A percentile compares a stretch with the other conserved stretches of the same genome.
Conservation (phyloP, 2,797 vertebrate genomes). For the Scomberomorus guttatus region DNA sequence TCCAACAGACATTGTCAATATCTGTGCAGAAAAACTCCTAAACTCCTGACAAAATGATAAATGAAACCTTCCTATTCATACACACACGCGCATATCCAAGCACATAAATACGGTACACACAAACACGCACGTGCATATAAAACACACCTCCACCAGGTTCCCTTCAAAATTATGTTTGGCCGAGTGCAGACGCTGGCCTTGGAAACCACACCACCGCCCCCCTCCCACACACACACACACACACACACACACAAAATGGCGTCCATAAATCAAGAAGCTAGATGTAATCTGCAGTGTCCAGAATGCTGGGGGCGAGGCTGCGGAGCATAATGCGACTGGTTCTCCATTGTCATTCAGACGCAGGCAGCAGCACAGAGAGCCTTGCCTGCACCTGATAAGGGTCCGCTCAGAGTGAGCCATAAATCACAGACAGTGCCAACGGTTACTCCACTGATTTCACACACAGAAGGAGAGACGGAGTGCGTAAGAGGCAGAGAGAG, state of each 20-base stretch:
- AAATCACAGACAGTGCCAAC: constrained; percentile 92
- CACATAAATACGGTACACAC: constrained; percentile 55
- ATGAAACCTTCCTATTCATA: constrained; percentile 56
- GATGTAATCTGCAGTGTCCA: constrained; percentile 98
- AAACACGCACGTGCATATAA: constrained; percentile 64
- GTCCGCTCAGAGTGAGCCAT: constrained; percentile 92
- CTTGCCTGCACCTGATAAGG: constrained; percentile 97
- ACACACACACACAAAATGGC: constrained; percentile 86
- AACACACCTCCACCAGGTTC: constrained; percentile 68
- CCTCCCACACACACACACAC: constrained; percentile 77
- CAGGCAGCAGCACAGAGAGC: constrained; percentile 90
- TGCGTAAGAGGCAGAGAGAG: constrained; percentile 55
- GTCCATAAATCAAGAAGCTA: constrained; percentile 96
- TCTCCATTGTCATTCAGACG: constrained; percentile 98
- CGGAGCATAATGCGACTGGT: constrained; percentile 93
- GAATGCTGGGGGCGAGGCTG: constrained; percentile 93
- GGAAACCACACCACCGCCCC: constrained; percentile 65
- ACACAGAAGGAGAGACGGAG: constrained; percentile 70
- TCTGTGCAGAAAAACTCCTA: constrained; percentile 69
- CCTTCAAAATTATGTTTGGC: constrained; percentile 78
- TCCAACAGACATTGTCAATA: constrained; percentile 58
- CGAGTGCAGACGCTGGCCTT: constrained; percentile 65
- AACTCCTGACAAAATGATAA: constrained; percentile 67
- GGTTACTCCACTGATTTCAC: constrained; percentile 91
- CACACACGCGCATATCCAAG: constrained; percentile 70